A percentile compares a stretch with the other conserved stretches of the same genome.
Conservation (phyloP, 2,888 invertebrate species). For the Andrena haemorrhoa region DNA sequence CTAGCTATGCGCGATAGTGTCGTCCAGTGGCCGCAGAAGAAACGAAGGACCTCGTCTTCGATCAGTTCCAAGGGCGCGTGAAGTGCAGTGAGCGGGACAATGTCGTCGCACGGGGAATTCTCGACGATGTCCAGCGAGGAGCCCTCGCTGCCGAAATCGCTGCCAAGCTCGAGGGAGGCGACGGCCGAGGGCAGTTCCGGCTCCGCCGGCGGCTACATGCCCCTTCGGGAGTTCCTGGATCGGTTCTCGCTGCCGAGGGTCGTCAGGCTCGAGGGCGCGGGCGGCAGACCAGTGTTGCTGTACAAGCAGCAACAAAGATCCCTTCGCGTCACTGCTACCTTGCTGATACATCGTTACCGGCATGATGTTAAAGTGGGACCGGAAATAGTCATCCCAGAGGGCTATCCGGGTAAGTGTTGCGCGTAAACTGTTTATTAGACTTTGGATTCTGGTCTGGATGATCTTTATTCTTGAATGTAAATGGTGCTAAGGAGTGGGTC, state of each 20-base stretch:
- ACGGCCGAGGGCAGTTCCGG: conserved; percentile 82
- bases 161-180: conserved; percentile 82
- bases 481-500: no score
- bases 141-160: conserved; percentile 79
- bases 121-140: conserved; percentile 83
- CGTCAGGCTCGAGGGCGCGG: conserved; percentile 83
- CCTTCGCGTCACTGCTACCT: conserved; percentile 79
- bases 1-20: conserved; percentile 30
- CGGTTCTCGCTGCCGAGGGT: conserved; percentile 84
- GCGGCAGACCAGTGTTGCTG: conserved; percentile 84
- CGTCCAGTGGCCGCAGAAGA: not conserved
- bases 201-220: conserved; percentile 80
- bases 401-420: conserved; percentile 84
- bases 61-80: conserved; percentile 5
- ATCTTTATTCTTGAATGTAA: no score
- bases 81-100: conserved; percentile 50
- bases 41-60: not conserved
- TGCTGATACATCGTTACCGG: conserved; percentile 85
- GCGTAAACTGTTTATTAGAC: not conserved
- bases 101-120: conserved; percentile 83
- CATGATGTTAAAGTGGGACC: conserved; percentile 85
- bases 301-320: conserved; percentile 82
- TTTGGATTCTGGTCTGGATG: not conserved
- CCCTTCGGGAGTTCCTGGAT: conserved; percentile 83
- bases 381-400: conserved; percentile 85